These are phyloP conservation scores for Cyprinella venusta DNA, from an alignment of 2,797 vertebrate species.

Conservation along the genomic window DNA sequence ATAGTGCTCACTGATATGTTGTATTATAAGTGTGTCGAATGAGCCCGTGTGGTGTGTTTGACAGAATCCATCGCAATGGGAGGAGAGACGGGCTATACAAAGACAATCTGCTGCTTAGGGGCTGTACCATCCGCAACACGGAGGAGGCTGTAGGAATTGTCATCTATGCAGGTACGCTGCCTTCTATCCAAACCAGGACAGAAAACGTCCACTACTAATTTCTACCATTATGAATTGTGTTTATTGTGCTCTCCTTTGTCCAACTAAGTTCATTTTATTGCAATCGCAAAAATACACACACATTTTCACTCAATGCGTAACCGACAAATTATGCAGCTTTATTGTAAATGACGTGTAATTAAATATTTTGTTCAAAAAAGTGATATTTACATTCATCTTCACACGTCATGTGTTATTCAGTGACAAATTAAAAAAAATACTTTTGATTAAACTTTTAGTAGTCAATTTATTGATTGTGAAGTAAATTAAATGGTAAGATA, in stretches of 20 bases:
- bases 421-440: background rate
- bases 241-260: background rate
- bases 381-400: background rate
- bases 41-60: constrained; percentile 14
- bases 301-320: background rate
- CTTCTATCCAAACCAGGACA: background rate
- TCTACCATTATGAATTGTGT: background rate
- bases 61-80: constrained; percentile 80
- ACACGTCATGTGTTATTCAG: background rate
- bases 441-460: background rate
- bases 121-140: constrained; percentile 95
- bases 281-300: background rate
- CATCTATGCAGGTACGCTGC: constrained; percentile 89
- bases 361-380: background rate
- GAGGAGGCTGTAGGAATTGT: constrained; percentile 95
- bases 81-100: constrained; percentile 90
- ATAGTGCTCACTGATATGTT: constrained; percentile 1
- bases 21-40: constrained; percentile 27
- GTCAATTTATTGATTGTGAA: background rate
- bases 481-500: background rate
- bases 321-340: background rate
- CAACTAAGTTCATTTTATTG: background rate
- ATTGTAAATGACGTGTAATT: background rate
- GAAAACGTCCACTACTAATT: background rate
- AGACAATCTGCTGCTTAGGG: constrained; percentile 93